Conservation (phyloP, 1,140 invertebrate species). For the Eufriesea mexicana region DNA sequence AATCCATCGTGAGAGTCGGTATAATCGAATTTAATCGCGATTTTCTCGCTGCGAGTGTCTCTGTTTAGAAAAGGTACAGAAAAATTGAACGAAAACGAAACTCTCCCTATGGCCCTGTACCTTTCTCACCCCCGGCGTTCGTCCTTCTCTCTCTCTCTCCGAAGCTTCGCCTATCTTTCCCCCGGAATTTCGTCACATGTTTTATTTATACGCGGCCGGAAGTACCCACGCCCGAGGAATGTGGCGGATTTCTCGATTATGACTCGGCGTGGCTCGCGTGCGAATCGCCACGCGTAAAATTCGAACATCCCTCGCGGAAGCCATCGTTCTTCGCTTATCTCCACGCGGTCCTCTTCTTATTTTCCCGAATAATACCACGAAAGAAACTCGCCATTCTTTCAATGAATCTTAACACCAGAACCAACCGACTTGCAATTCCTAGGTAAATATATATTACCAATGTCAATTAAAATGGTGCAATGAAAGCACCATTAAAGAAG, state of each 20-base stretch:
- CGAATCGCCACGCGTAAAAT: slow-evolving; percentile 1
- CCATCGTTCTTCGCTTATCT: neutral
- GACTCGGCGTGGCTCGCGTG: neutral
- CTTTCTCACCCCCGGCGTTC: neutral
- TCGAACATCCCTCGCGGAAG: neutral
- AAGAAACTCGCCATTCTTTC: neutral
- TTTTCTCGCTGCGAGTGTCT: neutral
- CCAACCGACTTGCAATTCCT: too few species aligned
- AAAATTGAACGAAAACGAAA: neutral
- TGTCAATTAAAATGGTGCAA: too few species aligned
- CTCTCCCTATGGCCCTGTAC: neutral
- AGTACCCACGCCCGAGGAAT: neutral
- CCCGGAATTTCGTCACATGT: neutral
- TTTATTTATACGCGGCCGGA: slow-evolving; percentile 15
- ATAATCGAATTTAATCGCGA: neutral
- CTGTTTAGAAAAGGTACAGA: too few species aligned
- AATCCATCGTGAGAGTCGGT: too few species aligned
- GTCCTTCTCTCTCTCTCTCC: neutral
- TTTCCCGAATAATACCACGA: neutral
- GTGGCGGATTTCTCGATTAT: slow-evolving; percentile 6
- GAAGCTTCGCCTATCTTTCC: neutral
- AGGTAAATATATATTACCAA: too few species aligned
- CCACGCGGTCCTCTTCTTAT: neutral
- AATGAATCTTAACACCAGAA: too few species aligned
- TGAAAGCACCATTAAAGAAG: too few species aligned